These are phyloP conservation scores for Bradynema listronoti DNA, from an alignment of 1,140 invertebrate species.

Conservation along the genomic window DNA sequence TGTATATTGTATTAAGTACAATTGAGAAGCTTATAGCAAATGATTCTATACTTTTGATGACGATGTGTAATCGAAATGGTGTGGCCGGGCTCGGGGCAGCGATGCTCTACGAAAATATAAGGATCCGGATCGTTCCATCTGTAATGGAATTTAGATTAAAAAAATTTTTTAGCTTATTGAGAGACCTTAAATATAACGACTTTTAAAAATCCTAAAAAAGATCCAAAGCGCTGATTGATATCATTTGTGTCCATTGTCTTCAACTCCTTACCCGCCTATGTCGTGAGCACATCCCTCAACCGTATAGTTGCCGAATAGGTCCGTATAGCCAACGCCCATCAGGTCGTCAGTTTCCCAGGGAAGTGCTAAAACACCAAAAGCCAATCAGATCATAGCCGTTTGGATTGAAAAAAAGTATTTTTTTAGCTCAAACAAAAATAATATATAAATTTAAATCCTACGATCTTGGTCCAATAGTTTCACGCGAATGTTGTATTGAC, in stretches of 20 bases:
- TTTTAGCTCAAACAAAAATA: background rate
- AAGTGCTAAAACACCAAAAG: constrained; percentile 17
- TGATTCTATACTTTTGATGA: constrained; percentile 26
- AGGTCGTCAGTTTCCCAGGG: constrained; percentile 35
- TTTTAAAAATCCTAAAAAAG: background rate
- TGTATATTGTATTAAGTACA: background rate
- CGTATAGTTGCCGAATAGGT: constrained; percentile 19
- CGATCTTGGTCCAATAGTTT: constrained; percentile 34
- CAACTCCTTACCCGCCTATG: constrained; percentile 14
- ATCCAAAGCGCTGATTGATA: background rate
- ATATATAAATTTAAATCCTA: constrained; percentile 19
- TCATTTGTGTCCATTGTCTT: background rate
- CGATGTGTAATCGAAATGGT: constrained; percentile 21
- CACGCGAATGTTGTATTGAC: constrained; percentile 27
- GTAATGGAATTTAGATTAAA: background rate
- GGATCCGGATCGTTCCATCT: constrained; percentile 42
- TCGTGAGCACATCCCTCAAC: constrained; percentile 33
- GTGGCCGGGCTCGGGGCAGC: constrained; percentile 33
- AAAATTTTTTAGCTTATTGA: background rate
- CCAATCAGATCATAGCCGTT: background rate
- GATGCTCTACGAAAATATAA: constrained; percentile 26
- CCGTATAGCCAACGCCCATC: constrained; percentile 21
- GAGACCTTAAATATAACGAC: background rate
- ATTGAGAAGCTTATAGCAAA: constrained; percentile 1
- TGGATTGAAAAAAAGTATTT: background rate